phyloP scores from a whole-genome alignment of 2,113 vertebrate genomes.

The Centropus unirufus region DNA sequence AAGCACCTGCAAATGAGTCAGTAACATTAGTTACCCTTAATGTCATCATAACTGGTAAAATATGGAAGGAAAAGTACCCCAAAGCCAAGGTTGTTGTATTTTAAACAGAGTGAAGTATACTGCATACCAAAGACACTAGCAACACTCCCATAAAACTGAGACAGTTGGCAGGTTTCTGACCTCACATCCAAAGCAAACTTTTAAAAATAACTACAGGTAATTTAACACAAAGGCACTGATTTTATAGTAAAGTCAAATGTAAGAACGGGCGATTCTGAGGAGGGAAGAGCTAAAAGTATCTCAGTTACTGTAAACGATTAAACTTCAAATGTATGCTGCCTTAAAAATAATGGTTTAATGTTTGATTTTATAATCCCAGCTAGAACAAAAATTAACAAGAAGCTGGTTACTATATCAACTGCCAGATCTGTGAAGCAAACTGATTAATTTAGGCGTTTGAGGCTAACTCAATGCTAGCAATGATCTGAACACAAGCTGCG shows the following conservation, averaged over 20 bases:
- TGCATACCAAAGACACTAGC: neutral
- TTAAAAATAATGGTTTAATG: neutral
- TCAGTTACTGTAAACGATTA: neutral
- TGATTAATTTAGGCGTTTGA: neutral
- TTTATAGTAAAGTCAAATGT: neutral
- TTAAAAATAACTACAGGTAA: neutral
- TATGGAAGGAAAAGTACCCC: neutral
- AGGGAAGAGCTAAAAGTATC: neutral
- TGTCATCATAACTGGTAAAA: neutral
- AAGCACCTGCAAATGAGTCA: constrained; percentile 21
- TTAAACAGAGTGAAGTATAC: neutral
- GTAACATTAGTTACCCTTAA: neutral
- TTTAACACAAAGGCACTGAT: neutral
- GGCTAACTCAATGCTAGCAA: neutral
- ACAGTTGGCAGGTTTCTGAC: neutral
- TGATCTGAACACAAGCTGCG: neutral
- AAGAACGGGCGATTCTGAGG: neutral
- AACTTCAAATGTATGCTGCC: neutral
- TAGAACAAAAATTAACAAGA: neutral
- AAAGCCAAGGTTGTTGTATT: neutral
- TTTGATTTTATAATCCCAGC: neutral
- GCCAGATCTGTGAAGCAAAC: neutral
- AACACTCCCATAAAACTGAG: neutral
- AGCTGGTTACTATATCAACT: neutral
- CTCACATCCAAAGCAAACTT: neutral